Conservation (phyloP, 2,888 invertebrate genomes). For the Mythimna ferrago region DNA sequence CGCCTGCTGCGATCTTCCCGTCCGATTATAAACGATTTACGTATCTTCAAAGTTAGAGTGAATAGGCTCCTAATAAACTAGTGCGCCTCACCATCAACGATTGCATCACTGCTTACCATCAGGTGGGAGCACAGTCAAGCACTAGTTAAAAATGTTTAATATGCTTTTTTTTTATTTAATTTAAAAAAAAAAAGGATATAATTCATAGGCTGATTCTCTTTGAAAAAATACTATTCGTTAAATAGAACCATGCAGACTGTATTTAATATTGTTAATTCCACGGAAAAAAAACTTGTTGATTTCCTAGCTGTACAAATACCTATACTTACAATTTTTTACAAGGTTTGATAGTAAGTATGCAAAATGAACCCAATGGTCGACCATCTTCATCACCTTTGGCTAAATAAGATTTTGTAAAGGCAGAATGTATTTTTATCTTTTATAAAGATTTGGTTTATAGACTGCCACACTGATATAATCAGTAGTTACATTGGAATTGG, state of each 20-base stretch:
- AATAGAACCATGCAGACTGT: too few relatives aligned
- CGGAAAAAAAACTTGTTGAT: background rate
- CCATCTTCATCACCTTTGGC: background rate
- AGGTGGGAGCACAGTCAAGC: too few relatives aligned
- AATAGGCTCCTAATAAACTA: too few relatives aligned
- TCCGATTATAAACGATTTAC: too few relatives aligned
- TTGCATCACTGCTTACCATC: too few relatives aligned
- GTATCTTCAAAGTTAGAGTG: too few relatives aligned
- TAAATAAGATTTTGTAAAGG: background rate
- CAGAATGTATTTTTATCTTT: background rate
- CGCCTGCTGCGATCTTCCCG: too few relatives aligned
- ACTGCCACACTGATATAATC: slow-evolving; percentile 2
- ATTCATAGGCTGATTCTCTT: too few relatives aligned
- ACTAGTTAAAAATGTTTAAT: too few relatives aligned
- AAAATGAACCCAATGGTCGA: background rate
- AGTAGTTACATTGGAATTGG: background rate
- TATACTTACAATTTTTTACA: background rate
- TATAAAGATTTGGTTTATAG: background rate
- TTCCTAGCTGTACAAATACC: background rate
- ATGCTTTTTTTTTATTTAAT: too few relatives aligned
- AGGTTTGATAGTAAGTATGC: background rate
- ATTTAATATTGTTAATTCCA: background rate
- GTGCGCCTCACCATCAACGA: too few relatives aligned
- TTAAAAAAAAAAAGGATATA: too few relatives aligned
- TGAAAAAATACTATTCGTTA: background rate